phyloP scores from a whole-genome alignment of 2,113 vertebrate species.

The Ia io region DNA sequence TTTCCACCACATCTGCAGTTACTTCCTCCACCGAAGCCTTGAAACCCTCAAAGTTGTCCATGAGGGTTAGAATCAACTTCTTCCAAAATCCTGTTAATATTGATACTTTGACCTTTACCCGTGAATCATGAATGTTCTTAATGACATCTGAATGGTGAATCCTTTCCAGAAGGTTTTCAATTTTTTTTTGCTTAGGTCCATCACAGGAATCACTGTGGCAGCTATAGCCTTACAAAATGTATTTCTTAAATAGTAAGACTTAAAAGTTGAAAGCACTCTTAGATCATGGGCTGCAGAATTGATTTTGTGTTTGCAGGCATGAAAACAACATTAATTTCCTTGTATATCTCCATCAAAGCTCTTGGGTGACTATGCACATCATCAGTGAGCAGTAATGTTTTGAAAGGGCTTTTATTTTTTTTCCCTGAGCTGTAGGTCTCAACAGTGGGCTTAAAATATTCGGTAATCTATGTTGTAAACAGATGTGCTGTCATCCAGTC shows the following conservation, averaged over 20 bases:
- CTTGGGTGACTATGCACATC: neutral
- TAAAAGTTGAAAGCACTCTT: neutral
- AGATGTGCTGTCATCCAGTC: neutral
- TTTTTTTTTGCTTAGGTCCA: neutral
- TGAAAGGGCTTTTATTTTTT: neutral
- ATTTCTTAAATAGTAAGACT: neutral
- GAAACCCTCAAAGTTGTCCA: neutral
- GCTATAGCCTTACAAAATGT: neutral
- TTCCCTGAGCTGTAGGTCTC: no score
- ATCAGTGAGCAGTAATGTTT: neutral
- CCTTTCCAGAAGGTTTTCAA: neutral
- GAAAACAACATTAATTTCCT: neutral
- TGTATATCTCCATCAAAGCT: neutral
- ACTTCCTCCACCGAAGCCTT: neutral
- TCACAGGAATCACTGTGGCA: neutral
- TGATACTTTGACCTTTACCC: neutral
- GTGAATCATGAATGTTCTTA: neutral
- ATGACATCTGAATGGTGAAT: neutral
- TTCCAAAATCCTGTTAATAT: neutral
- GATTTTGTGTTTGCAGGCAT: neutral
- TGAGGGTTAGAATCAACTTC: neutral
- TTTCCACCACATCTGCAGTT: neutral
- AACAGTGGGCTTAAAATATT: neutral
- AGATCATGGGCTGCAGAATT: neutral
- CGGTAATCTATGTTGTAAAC: neutral